A percentile compares a stretch with the other conserved stretches of the same genome.
Conservation (phyloP, 2,888 invertebrate genomes). For the Mythimna vitellina region DNA sequence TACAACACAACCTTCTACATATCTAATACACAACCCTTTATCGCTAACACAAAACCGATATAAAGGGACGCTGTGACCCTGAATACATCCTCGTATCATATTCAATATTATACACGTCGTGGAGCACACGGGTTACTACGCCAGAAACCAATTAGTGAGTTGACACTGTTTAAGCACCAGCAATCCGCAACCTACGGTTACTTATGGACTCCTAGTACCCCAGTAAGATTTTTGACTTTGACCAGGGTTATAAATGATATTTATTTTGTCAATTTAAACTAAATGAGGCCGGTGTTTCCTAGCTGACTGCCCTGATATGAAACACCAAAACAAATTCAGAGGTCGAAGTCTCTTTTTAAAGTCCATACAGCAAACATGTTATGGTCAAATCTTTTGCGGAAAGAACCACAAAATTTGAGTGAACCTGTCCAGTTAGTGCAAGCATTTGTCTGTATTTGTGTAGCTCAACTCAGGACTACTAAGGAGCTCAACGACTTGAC, state of each 20-base stretch:
- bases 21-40: constrained; percentile 12
- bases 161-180: constrained; percentile 46
- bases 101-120: constrained; percentile 35
- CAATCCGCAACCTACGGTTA: constrained; percentile 1
- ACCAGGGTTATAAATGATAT: not conserved
- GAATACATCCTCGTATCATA: constrained; percentile 33
- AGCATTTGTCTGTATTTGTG: too few relatives aligned
- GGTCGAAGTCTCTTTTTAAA: too few relatives aligned
- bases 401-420: too few relatives aligned
- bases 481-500: too few relatives aligned
- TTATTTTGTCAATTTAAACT: too few relatives aligned
- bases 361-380: too few relatives aligned
- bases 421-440: too few relatives aligned
- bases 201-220: not conserved
- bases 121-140: constrained; percentile 20
- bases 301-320: too few relatives aligned
- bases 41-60: constrained; percentile 25
- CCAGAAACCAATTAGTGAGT: constrained; percentile 53
- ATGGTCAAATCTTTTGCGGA: too few relatives aligned
- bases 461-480: too few relatives aligned
- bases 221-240: constrained; percentile 1
- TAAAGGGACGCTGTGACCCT: constrained; percentile 34
- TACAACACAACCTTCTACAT: not conserved
- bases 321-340: too few relatives aligned
- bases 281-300: too few relatives aligned